Base-by-base conservation (phyloP, 1,140 invertebrate species). In the Brachionus asplanchnoidis region DNA sequence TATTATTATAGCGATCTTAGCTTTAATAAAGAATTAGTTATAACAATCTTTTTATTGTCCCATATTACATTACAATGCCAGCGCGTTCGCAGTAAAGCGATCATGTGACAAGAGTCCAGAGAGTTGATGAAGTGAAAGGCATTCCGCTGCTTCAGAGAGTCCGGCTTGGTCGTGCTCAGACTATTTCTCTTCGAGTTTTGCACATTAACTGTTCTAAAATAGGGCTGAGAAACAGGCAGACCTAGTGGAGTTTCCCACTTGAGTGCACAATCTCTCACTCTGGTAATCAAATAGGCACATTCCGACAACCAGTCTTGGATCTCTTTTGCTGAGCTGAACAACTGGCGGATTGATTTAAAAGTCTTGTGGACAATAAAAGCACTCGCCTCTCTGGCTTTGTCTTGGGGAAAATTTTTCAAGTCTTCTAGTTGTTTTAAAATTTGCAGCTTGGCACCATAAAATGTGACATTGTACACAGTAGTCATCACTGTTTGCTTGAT, bases 401-500 rank as follows among this genome's bases (percentile, higher is more conserved):
- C 93, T 87, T 93, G 92, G 0, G 95, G 94, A 88, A 99, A 97
- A 36, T 93, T 91, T 20, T 94, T 92, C 40, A 95, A 92, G 88
- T 97, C 94, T 93, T 88, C 68, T 1, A 99, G 90, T 89, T 98
- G 96, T 85, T 94, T 93, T 0, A 93, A 93, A 85, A 99, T 99
- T 90, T 99, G 98, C 36, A 94, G 89, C 66, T 93, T 91, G 0
- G 97, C 97, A 1, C 98, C 98, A 89, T 93, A 99, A 83, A 92
- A 92, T 0, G 98, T 99, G 2, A 99, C 98, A 6, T 98, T 98
- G 88, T 99, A 99, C 2, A 99, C 98, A 0, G 96, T 98, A 0
- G 98, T 99, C 98, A 99, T 99, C 0, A 99, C 95, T 0, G 98
- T 98, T 90, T 99, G 98, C 89, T 99, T 99, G 86, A 99, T 96